Conservation (phyloP, 1,140 invertebrate genomes). For the Heliconius eleuchia region DNA sequence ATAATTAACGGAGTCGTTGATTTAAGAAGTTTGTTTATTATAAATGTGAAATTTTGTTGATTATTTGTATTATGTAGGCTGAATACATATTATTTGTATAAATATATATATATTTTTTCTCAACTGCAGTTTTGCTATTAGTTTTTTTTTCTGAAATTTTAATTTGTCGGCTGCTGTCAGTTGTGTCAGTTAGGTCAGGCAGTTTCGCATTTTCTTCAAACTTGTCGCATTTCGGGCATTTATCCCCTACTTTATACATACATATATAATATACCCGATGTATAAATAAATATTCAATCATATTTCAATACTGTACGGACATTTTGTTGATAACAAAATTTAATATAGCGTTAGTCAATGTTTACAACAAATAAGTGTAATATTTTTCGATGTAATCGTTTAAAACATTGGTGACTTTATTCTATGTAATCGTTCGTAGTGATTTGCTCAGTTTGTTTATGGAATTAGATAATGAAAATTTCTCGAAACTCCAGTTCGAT, state of each 20-base stretch:
- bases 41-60: conserved; percentile 55
- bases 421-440: conserved; percentile 52
- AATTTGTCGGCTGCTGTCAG: not conserved
- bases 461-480: conserved; percentile 57
- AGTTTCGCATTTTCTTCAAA: conserved; percentile 26
- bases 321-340: not conserved
- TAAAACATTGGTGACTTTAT: conserved; percentile 52
- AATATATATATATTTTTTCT: conserved; percentile 2
- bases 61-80: conserved; percentile 49
- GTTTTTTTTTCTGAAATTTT: not conserved
- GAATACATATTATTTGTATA: conserved; percentile 7
- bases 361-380: conserved; percentile 33
- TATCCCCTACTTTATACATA: conserved; percentile 14
- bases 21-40: conserved; percentile 27
- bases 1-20: conserved; percentile 33
- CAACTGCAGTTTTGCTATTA: not conserved
- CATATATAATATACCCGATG: not conserved
- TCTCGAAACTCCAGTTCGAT: conserved; percentile 45
- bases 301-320: not conserved
- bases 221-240: conserved; percentile 38
- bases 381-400: conserved; percentile 71
- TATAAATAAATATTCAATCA: not conserved
- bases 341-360: not conserved
- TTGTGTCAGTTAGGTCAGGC: not conserved
- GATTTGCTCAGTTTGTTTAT: conserved; percentile 73